Evolutionary conservation across 1,140 invertebrate genomes (phyloP).

Genomic region (Saccostrea glomerata): DNA sequence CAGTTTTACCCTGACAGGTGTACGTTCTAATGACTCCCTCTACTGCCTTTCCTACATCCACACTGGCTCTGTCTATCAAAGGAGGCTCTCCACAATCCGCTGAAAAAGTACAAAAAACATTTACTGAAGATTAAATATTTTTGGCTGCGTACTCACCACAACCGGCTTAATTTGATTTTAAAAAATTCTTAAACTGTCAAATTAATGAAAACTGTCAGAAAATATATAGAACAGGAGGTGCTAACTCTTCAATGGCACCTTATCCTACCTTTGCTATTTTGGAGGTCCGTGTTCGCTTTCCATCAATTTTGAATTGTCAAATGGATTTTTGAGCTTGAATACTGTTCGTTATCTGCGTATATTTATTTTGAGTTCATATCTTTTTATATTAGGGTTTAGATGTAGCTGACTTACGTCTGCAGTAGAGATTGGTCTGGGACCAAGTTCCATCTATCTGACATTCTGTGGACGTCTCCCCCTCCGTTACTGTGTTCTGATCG

Average conservation of each 20-base stretch:
- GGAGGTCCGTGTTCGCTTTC: no score
- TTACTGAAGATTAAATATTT: background rate
- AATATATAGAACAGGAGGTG: no score
- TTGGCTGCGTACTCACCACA: no score
- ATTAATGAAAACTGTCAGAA: background rate
- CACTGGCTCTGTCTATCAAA: background rate
- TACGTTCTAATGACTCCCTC: slow-evolving; percentile 31
- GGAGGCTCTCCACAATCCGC: slow-evolving; percentile 35
- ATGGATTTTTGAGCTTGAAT: no score
- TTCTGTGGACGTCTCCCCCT: background rate
- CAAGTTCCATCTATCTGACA: slow-evolving; percentile 14
- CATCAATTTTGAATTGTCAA: no score
- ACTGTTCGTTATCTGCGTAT: no score
- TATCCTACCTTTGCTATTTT: no score
- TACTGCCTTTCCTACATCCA: background rate
- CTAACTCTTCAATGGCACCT: no score
- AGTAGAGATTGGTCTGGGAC: background rate
- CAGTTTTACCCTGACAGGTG: slow-evolving; percentile 9
- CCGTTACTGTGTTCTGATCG: slow-evolving; percentile 5
- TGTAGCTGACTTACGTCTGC: slow-evolving; percentile 11
- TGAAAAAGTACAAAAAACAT: background rate
- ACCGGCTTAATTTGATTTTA: no score
- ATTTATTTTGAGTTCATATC: no score
- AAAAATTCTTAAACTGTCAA: background rate
- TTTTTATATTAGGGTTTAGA: background rate